phyloP scores from a whole-genome alignment of 2,888 invertebrate species.

The Desoria tigrina region DNA sequence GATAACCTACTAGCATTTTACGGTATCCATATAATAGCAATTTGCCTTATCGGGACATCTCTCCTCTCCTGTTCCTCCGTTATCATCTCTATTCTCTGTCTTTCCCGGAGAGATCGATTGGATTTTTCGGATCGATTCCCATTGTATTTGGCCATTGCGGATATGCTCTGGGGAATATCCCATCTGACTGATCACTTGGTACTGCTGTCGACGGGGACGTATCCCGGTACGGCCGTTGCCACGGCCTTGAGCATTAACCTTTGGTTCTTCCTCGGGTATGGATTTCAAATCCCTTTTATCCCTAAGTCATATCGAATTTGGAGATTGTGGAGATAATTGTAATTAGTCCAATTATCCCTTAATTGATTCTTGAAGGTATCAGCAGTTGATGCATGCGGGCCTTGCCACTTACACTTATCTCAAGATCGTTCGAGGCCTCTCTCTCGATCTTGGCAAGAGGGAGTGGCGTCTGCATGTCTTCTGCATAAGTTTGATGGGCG shows the following conservation, averaged over 20 bases:
- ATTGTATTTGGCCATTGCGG: constrained; percentile 31
- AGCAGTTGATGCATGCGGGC: constrained; percentile 33
- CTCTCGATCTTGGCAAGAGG: constrained; percentile 23
- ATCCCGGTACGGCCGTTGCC: not conserved
- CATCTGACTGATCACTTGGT: constrained; percentile 33
- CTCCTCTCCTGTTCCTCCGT: constrained; percentile 18
- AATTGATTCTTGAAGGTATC: constrained; percentile 19
- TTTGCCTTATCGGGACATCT: constrained; percentile 17
- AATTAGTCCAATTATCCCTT: not conserved
- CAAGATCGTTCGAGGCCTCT: constrained; percentile 16
- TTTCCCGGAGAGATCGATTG: not conserved
- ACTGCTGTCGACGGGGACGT: constrained; percentile 1
- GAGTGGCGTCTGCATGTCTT: constrained; percentile 31
- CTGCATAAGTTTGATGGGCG: not conserved
- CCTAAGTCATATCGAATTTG: no score
- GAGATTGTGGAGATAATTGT: no score
- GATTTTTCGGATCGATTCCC: constrained; percentile 35
- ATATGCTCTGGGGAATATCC: constrained; percentile 31
- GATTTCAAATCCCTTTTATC: no score
- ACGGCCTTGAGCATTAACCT: constrained; percentile 23
- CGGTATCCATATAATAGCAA: constrained; percentile 25
- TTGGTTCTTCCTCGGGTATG: constrained; percentile 35
- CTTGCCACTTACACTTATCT: constrained; percentile 29
- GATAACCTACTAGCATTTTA: constrained; percentile 26
- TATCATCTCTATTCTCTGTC: constrained; percentile 12